Evolutionary conservation across 2,797 vertebrate genomes (phyloP).

Genomic region (Xiphorhynchus erythropygius): DNA sequence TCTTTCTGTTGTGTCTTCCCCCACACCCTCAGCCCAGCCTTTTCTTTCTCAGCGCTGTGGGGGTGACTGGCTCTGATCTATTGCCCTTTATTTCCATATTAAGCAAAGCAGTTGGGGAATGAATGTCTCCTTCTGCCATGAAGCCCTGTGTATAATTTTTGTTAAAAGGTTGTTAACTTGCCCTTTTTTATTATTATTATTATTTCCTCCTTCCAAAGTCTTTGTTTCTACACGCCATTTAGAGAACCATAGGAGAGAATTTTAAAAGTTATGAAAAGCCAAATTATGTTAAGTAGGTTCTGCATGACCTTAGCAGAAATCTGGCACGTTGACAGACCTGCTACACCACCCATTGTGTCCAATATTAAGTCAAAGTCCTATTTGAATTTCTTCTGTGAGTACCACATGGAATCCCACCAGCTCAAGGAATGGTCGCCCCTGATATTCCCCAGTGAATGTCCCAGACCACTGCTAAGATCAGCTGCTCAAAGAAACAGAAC

Average conservation of each 20-base stretch:
- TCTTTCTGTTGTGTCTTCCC: constrained; percentile 3
- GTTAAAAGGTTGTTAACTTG: constrained; percentile 69
- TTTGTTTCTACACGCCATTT: background rate
- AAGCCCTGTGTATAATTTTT: constrained; percentile 42
- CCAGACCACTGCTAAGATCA: background rate
- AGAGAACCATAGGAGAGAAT: background rate
- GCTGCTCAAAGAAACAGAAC: background rate
- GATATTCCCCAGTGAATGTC: background rate
- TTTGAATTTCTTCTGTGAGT: background rate
- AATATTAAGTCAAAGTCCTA: background rate
- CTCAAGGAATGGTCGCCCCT: background rate
- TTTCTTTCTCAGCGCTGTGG: background rate
- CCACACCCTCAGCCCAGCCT: background rate
- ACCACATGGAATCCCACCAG: background rate
- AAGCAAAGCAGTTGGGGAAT: constrained; percentile 43
- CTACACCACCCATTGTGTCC: background rate
- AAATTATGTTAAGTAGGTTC: constrained; percentile 32
- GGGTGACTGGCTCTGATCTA: constrained; percentile 54
- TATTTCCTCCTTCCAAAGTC: background rate
- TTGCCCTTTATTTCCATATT: constrained; percentile 68
- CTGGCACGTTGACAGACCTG: background rate
- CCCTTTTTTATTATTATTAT: background rate
- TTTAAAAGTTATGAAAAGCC: constrained; percentile 33
- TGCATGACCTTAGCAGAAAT: background rate
- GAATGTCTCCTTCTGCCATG: constrained; percentile 38